Percentiles rank a stretch among this genome's conserved stretches.
phyloP scores from a whole-genome alignment of 92 coral and sea anemone species.

The Epizoanthus stellaris region DNA sequence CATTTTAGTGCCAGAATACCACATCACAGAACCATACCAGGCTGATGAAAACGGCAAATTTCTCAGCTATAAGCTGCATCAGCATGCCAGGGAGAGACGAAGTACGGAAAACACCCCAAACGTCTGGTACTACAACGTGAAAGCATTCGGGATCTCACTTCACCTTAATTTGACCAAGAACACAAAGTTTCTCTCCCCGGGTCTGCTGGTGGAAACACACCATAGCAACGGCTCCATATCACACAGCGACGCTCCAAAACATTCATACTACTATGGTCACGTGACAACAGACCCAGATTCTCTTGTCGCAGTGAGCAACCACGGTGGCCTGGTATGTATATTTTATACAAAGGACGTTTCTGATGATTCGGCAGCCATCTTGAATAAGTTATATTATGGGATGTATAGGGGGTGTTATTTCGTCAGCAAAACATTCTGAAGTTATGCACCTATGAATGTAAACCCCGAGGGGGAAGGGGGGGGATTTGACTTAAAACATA shows the following conservation, averaged over 20 bases:
- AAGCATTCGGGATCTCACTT: slow-evolving; percentile 81
- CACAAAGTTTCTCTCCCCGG: slow-evolving; percentile 56
- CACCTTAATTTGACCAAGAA: slow-evolving; percentile 73
- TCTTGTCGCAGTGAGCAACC: slow-evolving; percentile 80
- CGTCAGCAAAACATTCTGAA: background rate
- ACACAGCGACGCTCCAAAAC: slow-evolving; percentile 50
- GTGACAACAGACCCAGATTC: slow-evolving; percentile 89
- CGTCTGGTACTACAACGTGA: slow-evolving; percentile 71
- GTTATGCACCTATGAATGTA: too few relatives aligned
- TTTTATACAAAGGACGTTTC: background rate
- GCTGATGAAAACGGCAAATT: slow-evolving; percentile 75
- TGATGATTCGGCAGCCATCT: too few relatives aligned
- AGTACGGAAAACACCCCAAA: slow-evolving; percentile 53
- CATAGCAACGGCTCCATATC: slow-evolving; percentile 75
- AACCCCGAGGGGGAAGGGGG: too few relatives aligned
- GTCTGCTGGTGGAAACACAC: slow-evolving; percentile 71
- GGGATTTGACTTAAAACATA: accelerated
- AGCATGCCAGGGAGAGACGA: slow-evolving; percentile 70
- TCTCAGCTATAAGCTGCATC: slow-evolving; percentile 70
- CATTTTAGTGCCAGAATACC: slow-evolving; percentile 86
- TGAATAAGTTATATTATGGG: background rate
- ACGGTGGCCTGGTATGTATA: slow-evolving; percentile 81
- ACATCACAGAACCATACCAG: slow-evolving; percentile 82
- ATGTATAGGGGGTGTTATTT: background rate
- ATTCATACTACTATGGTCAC: slow-evolving; percentile 72